phyloP scores from a whole-genome alignment of 1,140 invertebrate genomes.

The Calliopsis andreniformis region DNA sequence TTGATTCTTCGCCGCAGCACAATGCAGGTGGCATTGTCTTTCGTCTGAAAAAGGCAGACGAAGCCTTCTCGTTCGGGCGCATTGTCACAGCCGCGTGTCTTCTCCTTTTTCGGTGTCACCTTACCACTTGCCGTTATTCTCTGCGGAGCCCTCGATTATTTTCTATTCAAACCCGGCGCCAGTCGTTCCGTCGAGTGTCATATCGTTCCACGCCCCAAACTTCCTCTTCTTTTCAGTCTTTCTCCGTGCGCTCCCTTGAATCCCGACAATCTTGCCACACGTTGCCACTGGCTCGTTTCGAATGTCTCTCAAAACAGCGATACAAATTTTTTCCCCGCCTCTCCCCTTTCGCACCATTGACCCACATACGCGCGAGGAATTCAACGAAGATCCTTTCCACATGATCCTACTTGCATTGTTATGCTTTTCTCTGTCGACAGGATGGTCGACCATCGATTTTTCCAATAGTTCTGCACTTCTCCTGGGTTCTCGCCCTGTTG shows the following conservation, averaged over 20 bases:
- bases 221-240: constrained; percentile 24
- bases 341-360: background rate
- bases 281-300: background rate
- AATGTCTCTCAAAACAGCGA: constrained; percentile 2
- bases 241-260: background rate
- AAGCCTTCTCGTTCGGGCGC: background rate
- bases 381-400: background rate
- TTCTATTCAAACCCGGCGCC: constrained; percentile 36
- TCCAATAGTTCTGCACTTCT: no score
- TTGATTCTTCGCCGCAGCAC: constrained; percentile 12
- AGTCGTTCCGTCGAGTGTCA: constrained; percentile 10
- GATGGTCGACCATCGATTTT: no score
- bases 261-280: background rate
- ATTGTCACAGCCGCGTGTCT: constrained; percentile 24
- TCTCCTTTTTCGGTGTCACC: constrained; percentile 7
- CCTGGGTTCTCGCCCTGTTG: background rate
- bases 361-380: constrained; percentile 16
- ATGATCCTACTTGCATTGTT: background rate
- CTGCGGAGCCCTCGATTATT: constrained; percentile 32
- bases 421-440: background rate
- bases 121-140: constrained; percentile 42
- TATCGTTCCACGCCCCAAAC: constrained; percentile 22
- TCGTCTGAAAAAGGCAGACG: constrained; percentile 22
- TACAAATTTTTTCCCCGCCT: background rate
- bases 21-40: constrained; percentile 33